A percentile compares a stretch with the other conserved stretches of the same genome.
Conservation (phyloP, 2,888 invertebrate genomes). For the Parnassius mnemosyne region DNA sequence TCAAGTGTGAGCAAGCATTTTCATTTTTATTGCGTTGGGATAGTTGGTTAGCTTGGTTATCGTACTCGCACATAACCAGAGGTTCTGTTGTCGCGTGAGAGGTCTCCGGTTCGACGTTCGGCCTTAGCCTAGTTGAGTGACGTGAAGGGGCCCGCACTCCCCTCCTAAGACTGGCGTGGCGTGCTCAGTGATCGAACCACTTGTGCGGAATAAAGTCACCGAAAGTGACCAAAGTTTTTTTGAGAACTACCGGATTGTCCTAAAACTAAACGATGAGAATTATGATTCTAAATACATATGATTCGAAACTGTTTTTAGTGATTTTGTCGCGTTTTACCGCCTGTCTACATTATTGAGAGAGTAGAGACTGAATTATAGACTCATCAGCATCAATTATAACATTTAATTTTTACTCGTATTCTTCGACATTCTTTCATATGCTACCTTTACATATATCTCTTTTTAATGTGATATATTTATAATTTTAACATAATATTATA, state of each 20-base stretch:
- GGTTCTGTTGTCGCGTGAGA: slow-evolving; percentile 12
- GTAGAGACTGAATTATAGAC: no score
- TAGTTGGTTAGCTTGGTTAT: neutral
- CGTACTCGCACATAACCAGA: neutral
- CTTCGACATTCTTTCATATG: no score
- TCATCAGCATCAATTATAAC: no score
- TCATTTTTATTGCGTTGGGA: neutral
- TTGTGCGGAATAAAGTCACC: slow-evolving; percentile 16
- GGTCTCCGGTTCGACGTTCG: slow-evolving; percentile 63
- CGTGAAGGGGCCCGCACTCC: slow-evolving; percentile 58
- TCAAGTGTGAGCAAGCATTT: neutral
- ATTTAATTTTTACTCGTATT: no score
- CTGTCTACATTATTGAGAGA: no score
- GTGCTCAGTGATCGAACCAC: slow-evolving; percentile 8
- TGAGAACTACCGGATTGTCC: neutral
- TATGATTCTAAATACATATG: no score
- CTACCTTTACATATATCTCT: no score
- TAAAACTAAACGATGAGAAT: neutral
- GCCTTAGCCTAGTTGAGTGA: slow-evolving; percentile 77
- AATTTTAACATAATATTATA: no score
- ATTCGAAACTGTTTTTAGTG: no score
- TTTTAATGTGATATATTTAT: no score
- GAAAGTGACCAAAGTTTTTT: slow-evolving; percentile 3
- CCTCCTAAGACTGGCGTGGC: slow-evolving; percentile 32
- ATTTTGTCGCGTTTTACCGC: no score